These are phyloP conservation scores for Drosophila suzukii DNA, from an alignment of 1,140 invertebrate genomes.

Conservation along the genomic window DNA sequence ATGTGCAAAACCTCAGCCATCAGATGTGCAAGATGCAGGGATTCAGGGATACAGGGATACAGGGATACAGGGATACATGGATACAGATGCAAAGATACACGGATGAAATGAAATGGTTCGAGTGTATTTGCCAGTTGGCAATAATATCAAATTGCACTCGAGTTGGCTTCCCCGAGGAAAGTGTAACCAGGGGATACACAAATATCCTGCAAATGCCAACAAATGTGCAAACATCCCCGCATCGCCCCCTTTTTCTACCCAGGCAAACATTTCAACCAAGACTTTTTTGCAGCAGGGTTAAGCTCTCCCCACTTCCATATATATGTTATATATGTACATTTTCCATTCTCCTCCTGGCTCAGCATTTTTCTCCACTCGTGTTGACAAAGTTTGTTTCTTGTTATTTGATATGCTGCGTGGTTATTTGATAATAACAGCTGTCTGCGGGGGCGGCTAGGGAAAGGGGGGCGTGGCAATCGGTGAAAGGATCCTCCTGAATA, in stretches of 20 bases:
- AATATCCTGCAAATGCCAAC: constrained; percentile 79
- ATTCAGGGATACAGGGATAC: not conserved
- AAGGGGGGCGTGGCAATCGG: not conserved
- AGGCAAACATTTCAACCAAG: constrained; percentile 69
- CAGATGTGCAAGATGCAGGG: constrained; percentile 46
- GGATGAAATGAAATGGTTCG: constrained; percentile 40
- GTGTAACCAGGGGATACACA: constrained; percentile 61
- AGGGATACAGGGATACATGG: not conserved
- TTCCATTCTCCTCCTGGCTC: constrained; percentile 23
- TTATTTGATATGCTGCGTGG: constrained; percentile 77
- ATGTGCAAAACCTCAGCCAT: constrained; percentile 63
- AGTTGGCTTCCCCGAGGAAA: constrained; percentile 39
- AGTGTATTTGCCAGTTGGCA: constrained; percentile 79
- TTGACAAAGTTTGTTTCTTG: constrained; percentile 69
- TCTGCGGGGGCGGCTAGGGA: constrained; percentile 1
- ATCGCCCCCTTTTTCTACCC: not conserved
- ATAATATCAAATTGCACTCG: constrained; percentile 83
- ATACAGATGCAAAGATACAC: constrained; percentile 10
- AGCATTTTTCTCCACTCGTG: constrained; percentile 56
- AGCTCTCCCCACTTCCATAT: not conserved
- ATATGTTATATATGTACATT: not conserved
- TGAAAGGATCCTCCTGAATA: constrained; percentile 1
- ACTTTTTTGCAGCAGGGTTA: constrained; percentile 63
- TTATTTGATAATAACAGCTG: constrained; percentile 81
- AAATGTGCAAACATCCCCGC: constrained; percentile 72